Evolutionary conservation across 2,113 vertebrate species (phyloP).

Genomic region (Zingel zingel): DNA sequence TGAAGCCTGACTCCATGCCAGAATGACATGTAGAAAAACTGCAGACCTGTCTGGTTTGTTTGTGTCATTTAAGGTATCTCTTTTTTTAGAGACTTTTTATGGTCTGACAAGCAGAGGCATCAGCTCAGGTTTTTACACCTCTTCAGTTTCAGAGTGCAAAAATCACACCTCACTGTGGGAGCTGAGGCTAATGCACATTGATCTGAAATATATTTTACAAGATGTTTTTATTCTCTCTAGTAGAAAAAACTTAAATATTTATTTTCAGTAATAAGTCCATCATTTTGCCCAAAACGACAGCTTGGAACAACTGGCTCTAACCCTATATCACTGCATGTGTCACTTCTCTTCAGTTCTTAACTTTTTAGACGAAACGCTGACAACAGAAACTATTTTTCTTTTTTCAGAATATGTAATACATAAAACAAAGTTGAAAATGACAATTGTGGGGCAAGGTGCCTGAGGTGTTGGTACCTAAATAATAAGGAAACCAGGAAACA

Average conservation of each 20-base stretch:
- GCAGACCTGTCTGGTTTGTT: neutral
- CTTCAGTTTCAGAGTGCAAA: neutral
- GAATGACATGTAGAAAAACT: neutral
- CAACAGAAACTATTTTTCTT: neutral
- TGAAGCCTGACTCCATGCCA: neutral
- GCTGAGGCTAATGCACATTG: constrained; percentile 7
- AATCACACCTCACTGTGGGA: constrained; percentile 19
- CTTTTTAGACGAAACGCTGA: neutral
- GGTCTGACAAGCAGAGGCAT: constrained; percentile 22
- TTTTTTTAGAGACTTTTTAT: neutral
- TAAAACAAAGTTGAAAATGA: neutral
- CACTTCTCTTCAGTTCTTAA: neutral
- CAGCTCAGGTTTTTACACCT: constrained; percentile 22
- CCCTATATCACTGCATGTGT: neutral
- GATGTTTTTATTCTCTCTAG: neutral
- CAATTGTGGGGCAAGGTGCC: neutral
- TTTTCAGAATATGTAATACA: neutral
- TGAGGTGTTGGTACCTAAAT: neutral
- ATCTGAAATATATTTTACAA: constrained; percentile 4
- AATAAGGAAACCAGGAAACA: constrained; percentile 2
- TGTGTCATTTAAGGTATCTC: neutral
- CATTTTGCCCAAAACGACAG: neutral
- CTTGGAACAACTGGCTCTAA: neutral
- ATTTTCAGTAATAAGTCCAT: neutral
- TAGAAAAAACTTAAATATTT: neutral